Conservation (phyloP, 2,113 vertebrate species). For the Trematomus loennbergii region DNA sequence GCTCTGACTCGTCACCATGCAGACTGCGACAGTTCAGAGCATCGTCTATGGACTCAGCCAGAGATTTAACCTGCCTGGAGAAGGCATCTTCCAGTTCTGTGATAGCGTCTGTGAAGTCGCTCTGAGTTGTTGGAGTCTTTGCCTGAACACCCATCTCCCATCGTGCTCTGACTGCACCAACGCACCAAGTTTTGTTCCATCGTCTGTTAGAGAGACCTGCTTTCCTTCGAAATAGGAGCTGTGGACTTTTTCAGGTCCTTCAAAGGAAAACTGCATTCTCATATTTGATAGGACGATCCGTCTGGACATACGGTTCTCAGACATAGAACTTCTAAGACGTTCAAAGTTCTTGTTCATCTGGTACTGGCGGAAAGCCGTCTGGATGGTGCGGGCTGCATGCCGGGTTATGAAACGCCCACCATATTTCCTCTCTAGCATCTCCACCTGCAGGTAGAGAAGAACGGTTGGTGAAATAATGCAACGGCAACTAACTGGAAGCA, state of each 20-base stretch:
- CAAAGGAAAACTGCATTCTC: conserved; percentile 99
- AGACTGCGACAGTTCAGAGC: conserved; percentile 95
- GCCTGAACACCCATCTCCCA: conserved; percentile 84
- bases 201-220: conserved; percentile 92
- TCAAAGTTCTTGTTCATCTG: conserved; percentile 99
- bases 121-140: conserved; percentile 87
- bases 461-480: no score
- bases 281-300: conserved; percentile 98
- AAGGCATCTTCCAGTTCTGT: conserved; percentile 98
- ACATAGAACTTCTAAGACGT: conserved; percentile 98
- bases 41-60: conserved; percentile 97
- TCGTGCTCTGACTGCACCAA: conserved; percentile 87
- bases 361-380: conserved; percentile 98
- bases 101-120: conserved; percentile 93
- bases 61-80: conserved; percentile 96
- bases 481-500: neutral
- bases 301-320: conserved; percentile 97
- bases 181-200: conserved; percentile 87
- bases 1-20: conserved; percentile 88
- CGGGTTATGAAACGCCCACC: conserved; percentile 98
- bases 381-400: conserved; percentile 97
- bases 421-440: conserved; percentile 99
- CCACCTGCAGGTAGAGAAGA: conserved; percentile 86
- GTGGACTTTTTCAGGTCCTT: conserved; percentile 97
- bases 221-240: conserved; percentile 98